Conservation (phyloP, 2,888 invertebrate species). For the Caenorhabditis drosophilae region DNA sequence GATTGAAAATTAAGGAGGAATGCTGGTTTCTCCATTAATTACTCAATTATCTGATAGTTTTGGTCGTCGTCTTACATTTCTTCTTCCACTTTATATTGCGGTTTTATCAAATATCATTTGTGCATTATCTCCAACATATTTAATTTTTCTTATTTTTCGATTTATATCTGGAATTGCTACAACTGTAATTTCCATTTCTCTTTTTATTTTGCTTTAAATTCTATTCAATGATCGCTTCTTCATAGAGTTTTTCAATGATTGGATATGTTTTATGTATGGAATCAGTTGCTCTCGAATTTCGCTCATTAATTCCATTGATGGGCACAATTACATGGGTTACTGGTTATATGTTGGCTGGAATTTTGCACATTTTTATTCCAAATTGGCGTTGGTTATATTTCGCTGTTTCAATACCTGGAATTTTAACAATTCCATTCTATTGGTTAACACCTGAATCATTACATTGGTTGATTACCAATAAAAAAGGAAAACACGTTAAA, state of each 20-base stretch:
- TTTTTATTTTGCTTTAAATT: background rate
- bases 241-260: slow-evolving; percentile 40
- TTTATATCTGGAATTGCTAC: slow-evolving; percentile 64
- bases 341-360: slow-evolving; percentile 61
- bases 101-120: slow-evolving; percentile 60
- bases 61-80: slow-evolving; percentile 60
- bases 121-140: slow-evolving; percentile 54
- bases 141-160: slow-evolving; percentile 56
- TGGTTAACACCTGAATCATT: slow-evolving; percentile 60
- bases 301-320: slow-evolving; percentile 45
- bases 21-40: slow-evolving; percentile 57
- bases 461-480: slow-evolving; percentile 63
- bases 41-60: slow-evolving; percentile 58
- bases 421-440: slow-evolving; percentile 56
- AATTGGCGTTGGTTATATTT: slow-evolving; percentile 64
- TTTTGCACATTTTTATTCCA: slow-evolving; percentile 47
- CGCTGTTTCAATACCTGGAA: slow-evolving; percentile 51
- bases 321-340: slow-evolving; percentile 39
- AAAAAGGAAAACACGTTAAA: slow-evolving; percentile 45
- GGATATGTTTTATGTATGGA: slow-evolving; percentile 47
- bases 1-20: slow-evolving; percentile 36
- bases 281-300: slow-evolving; percentile 49
- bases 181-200: slow-evolving; percentile 39
- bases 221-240: slow-evolving; percentile 2
- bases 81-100: slow-evolving; percentile 57